phyloP scores from a whole-genome alignment of 1,140 invertebrate species.

The Drosophila nasuta region DNA sequence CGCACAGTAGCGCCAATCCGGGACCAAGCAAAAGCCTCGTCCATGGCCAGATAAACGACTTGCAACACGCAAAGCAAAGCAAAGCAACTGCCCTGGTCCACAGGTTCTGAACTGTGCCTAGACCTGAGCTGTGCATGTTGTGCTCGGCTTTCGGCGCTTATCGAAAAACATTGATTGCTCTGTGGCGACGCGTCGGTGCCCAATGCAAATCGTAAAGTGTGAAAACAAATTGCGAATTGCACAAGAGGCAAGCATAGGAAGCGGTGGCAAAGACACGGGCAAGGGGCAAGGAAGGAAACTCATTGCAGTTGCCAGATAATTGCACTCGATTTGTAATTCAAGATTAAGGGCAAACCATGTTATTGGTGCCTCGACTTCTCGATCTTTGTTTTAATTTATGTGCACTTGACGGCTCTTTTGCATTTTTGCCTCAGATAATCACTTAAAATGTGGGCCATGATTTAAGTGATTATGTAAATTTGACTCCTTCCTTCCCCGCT shows the following conservation, averaged over 20 bases:
- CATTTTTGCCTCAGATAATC: slow-evolving; percentile 63
- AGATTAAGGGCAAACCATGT: slow-evolving; percentile 70
- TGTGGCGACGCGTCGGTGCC: slow-evolving; percentile 13
- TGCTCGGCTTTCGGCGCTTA: slow-evolving; percentile 55
- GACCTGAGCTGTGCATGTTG: slow-evolving; percentile 38
- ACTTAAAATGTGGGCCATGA: slow-evolving; percentile 80
- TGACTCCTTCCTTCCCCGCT: slow-evolving; percentile 5
- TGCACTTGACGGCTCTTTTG: slow-evolving; percentile 51
- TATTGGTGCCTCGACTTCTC: slow-evolving; percentile 47
- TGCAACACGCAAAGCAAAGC: slow-evolving; percentile 30
- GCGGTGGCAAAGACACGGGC: not conserved
- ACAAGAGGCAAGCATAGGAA: no score
- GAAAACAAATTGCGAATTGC: slow-evolving; percentile 72
- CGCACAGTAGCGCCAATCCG: slow-evolving; percentile 62
- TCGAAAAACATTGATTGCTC: slow-evolving; percentile 68
- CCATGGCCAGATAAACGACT: slow-evolving; percentile 28
- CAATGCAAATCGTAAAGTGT: slow-evolving; percentile 80
- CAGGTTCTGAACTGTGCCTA: slow-evolving; percentile 30
- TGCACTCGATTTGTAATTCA: slow-evolving; percentile 83
- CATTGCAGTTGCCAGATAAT: slow-evolving; percentile 77
- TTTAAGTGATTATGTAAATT: slow-evolving; percentile 82
- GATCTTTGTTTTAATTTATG: slow-evolving; percentile 74
- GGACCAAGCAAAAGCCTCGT: not conserved
- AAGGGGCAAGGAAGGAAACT: slow-evolving; percentile 52
- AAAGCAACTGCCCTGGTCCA: not conserved